phyloP scores from a whole-genome alignment of 2,113 vertebrate species.

The Arothron firmamentum region DNA sequence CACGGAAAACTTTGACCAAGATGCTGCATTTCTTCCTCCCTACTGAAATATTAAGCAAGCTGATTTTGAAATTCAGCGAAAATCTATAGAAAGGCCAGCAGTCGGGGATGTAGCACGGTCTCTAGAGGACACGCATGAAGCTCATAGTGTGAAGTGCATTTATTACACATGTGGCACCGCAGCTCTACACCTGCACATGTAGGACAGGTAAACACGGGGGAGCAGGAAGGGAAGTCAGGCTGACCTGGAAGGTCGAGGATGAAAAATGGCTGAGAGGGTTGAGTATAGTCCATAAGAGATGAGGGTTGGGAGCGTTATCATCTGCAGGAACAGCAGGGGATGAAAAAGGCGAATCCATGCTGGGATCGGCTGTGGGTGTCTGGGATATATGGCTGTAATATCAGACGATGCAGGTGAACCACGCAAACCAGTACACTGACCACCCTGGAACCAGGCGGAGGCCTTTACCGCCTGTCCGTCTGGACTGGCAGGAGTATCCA shows the following conservation, averaged over 20 bases:
- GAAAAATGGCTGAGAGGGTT: constrained; percentile 59
- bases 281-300: constrained; percentile 14
- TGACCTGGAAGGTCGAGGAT: constrained; percentile 57
- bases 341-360: too few relatives aligned
- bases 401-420: too few relatives aligned
- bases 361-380: too few relatives aligned
- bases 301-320: too few relatives aligned
- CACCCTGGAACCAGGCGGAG: too few relatives aligned
- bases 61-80: constrained; percentile 34
- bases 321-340: too few relatives aligned
- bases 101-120: constrained; percentile 9
- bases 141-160: constrained; percentile 25
- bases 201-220: constrained; percentile 24
- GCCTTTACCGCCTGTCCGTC: not conserved
- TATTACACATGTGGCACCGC: constrained; percentile 35
- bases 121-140: constrained; percentile 18
- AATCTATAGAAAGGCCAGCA: not conserved
- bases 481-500: constrained; percentile 36
- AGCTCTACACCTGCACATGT: constrained; percentile 19
- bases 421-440: too few relatives aligned
- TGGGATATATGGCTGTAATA: too few relatives aligned
- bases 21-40: too few relatives aligned
- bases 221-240: constrained; percentile 41
- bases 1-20: too few relatives aligned
- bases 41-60: not conserved